These are phyloP conservation scores for Drosophila pseudotalamancana DNA, from an alignment of 2,888 invertebrate genomes.

Conservation along the genomic window DNA sequence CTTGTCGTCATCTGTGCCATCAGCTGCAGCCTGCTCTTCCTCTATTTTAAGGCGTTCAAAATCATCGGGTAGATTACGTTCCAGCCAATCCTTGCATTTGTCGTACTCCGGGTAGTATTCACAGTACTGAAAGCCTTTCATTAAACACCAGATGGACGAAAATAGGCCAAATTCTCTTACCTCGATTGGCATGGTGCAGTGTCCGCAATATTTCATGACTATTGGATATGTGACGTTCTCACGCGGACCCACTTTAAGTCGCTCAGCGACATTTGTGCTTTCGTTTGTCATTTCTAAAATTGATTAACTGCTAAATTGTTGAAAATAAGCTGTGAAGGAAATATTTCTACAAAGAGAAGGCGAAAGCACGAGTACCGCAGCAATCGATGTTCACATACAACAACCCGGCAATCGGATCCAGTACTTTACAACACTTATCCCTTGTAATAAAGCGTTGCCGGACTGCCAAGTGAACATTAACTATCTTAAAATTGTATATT, in stretches of 20 bases:
- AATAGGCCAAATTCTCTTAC: conserved; percentile 83
- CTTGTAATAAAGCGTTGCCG: not conserved
- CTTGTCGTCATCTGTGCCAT: conserved; percentile 94
- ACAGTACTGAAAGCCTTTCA: conserved; percentile 90
- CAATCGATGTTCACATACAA: conserved; percentile 17
- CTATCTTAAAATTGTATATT: not conserved
- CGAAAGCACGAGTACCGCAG: conserved; percentile 16
- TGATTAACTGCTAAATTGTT: conserved; percentile 12
- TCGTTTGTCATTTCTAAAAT: conserved; percentile 86
- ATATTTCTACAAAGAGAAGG: conserved; percentile 8
- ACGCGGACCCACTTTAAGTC: conserved; percentile 88
- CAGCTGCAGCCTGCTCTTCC: conserved; percentile 87
- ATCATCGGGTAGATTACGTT: conserved; percentile 96
- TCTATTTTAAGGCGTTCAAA: conserved; percentile 92
- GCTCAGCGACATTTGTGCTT: conserved; percentile 86
- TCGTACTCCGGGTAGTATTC: conserved; percentile 99
- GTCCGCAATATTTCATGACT: conserved; percentile 95
- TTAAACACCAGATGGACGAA: not conserved
- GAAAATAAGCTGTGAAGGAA: conserved; percentile 12
- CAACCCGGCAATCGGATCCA: not conserved
- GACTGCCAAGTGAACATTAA: not conserved
- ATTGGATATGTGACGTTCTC: conserved; percentile 92
- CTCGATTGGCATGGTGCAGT: conserved; percentile 97
- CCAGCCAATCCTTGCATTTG: conserved; percentile 98
- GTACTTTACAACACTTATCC: conserved; percentile 12